Evolutionary conservation across 2,888 invertebrate genomes (phyloP).

Genomic region (Morpho deidamia): DNA sequence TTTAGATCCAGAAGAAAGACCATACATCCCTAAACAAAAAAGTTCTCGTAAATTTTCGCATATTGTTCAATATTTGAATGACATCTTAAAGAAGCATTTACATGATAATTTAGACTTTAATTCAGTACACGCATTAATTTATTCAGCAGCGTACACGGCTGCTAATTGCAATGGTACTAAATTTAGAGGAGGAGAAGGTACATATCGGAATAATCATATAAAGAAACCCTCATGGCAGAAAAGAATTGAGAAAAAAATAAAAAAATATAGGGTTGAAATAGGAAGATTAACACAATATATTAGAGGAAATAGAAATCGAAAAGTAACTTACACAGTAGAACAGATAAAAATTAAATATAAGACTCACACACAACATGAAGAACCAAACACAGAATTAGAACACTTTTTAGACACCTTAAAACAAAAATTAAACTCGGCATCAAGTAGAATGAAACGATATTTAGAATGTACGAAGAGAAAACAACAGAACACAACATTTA

Average conservation of each 20-base stretch:
- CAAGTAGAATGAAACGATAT: neutral
- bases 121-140: too few species aligned
- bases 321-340: neutral
- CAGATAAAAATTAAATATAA: neutral
- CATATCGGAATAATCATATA: neutral
- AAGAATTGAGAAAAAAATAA: neutral
- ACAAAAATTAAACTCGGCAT: neutral
- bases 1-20: too few species aligned
- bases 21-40: too few species aligned
- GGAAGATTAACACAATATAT: neutral
- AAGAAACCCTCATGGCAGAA: neutral
- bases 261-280: neutral
- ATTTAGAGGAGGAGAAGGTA: too few species aligned
- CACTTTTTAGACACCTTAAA: too few species aligned
- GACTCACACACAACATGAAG: neutral
- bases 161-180: too few species aligned
- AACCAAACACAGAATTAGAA: too few species aligned
- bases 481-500: neutral
- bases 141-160: too few species aligned
- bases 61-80: too few species aligned
- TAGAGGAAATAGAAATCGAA: neutral
- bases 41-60: too few species aligned
- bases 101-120: too few species aligned
- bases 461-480: neutral
- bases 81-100: too few species aligned